Percentiles rank a stretch among this genome's conserved stretches.
These are phyloP conservation scores for Acanthosoma haemorrhoidale DNA, from an alignment of 2,888 invertebrate genomes.

Conservation along the genomic window DNA sequence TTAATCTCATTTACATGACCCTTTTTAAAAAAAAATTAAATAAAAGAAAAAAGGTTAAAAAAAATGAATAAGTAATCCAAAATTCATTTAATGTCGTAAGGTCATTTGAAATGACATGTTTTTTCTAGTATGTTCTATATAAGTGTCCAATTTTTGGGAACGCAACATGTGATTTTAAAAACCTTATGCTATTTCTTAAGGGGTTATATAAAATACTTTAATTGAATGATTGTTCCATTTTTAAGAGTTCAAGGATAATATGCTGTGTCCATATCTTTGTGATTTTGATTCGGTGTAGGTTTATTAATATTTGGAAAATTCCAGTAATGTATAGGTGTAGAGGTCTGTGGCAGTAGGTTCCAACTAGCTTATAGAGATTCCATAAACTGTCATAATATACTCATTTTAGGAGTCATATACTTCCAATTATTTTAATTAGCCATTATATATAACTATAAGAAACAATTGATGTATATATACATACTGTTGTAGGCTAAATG, in stretches of 20 bases:
- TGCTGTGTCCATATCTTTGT: conserved; percentile 30
- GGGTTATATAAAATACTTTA: neutral
- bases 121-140: conserved; percentile 17
- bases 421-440: conserved; percentile 29
- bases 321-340: conserved; percentile 17
- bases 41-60: neutral
- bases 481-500: conserved; percentile 30
- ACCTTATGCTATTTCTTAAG: conserved; percentile 16
- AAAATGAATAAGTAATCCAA: conserved; percentile 13
- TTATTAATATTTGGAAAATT: conserved; percentile 24
- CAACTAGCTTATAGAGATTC: conserved; percentile 4
- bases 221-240: conserved; percentile 27
- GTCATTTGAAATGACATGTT: conserved; percentile 18
- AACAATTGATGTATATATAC: conserved; percentile 32
- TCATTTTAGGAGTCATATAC: conserved; percentile 26
- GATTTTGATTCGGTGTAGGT: conserved; percentile 29
- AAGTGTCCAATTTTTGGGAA: conserved; percentile 12
- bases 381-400: conserved; percentile 14
- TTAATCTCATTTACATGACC: conserved; percentile 3
- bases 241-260: conserved; percentile 19
- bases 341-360: conserved; percentile 18
- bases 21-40: neutral
- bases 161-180: conserved; percentile 28
- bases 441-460: conserved; percentile 14
- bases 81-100: neutral